These are phyloP conservation scores for Salvelinus namaycush DNA, from an alignment of 2,113 vertebrate species.

Conservation along the genomic window DNA sequence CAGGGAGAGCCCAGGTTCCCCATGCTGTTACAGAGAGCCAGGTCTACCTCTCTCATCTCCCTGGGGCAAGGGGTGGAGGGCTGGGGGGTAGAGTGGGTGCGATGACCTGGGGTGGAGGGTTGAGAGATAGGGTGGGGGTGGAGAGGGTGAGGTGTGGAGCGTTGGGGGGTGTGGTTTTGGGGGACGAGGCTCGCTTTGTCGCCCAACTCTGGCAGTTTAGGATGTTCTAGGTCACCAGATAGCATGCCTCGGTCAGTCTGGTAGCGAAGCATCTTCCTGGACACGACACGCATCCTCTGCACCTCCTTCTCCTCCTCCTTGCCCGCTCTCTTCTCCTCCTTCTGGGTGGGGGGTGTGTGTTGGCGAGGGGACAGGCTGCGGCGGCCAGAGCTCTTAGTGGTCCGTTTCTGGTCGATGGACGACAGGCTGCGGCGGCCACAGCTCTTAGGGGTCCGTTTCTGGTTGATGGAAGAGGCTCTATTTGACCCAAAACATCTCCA, in stretches of 20 bases:
- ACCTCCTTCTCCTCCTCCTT: conserved; percentile 28
- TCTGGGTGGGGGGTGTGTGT: not conserved
- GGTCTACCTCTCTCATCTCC: conserved; percentile 48
- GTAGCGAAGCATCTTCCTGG: conserved; percentile 42
- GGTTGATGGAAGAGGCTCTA: conserved; percentile 3
- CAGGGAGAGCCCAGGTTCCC: conserved; percentile 61
- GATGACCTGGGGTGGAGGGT: conserved; percentile 8
- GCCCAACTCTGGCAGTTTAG: not conserved
- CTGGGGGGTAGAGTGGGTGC: conserved; percentile 38
- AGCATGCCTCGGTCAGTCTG: conserved; percentile 33
- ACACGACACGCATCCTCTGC: conserved; percentile 35
- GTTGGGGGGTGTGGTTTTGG: too few species aligned
- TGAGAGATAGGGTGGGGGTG: conserved; percentile 52
- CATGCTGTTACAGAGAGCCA: conserved; percentile 43
- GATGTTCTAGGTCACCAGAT: conserved; percentile 5
- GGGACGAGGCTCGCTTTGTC: too few species aligned
- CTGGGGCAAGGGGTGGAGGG: conserved; percentile 37
- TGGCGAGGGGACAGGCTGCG: not conserved
- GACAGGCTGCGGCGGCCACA: not conserved
- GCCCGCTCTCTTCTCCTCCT: not conserved
- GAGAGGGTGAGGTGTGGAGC: not conserved
- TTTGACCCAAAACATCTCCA: not conserved
- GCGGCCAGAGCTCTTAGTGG: not conserved
- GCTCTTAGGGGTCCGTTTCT: conserved; percentile 4
- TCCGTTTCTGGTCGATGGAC: conserved; percentile 4